Conservation (phyloP, 2,113 vertebrate genomes). For the Otolemur garnettii region DNA sequence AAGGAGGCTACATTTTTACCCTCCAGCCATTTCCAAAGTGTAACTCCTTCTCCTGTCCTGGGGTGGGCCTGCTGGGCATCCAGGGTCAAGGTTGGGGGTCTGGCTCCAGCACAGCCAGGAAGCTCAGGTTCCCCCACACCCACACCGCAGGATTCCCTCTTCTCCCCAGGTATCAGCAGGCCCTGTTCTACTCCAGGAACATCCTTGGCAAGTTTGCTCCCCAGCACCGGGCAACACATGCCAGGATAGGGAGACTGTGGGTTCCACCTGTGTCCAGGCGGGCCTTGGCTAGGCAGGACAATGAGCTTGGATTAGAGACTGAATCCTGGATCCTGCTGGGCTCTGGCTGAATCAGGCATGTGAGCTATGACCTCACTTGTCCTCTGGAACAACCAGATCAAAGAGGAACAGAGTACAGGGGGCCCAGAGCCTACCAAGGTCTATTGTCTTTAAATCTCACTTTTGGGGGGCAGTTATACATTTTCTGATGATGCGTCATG, state of each 20-base stretch:
- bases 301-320: background rate
- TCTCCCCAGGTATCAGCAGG: background rate
- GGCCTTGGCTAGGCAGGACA: background rate
- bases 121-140: background rate
- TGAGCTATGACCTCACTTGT: background rate
- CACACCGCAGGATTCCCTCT: background rate
- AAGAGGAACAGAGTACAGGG: background rate
- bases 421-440: no score
- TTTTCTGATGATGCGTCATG: no score
- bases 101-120: background rate
- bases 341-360: fast-evolving
- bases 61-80: background rate
- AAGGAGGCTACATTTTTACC: background rate
- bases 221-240: background rate
- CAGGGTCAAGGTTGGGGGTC: background rate
- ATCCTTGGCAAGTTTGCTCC: background rate
- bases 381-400: background rate
- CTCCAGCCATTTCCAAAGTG: background rate
- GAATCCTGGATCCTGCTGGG: background rate
- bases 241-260: background rate
- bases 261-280: background rate
- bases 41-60: no score
- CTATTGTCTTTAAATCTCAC: background rate
- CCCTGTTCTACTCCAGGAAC: background rate
- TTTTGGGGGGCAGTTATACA: no score